phyloP scores from a whole-genome alignment of 2,797 vertebrate genomes.

The Tenualosa thibaudeaui region DNA sequence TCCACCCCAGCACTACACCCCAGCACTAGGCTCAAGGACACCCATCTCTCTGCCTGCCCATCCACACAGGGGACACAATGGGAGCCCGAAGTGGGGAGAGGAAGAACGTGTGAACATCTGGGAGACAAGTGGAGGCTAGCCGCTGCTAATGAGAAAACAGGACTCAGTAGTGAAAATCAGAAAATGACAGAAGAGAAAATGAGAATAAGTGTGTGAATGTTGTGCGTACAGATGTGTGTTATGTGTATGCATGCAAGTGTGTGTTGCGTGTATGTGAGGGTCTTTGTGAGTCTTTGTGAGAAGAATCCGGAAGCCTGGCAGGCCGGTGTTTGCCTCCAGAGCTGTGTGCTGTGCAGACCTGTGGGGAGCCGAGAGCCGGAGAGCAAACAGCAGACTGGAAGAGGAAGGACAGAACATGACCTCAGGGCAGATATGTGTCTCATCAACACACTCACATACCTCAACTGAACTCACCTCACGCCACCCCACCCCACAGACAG shows the following conservation, averaged over 20 bases:
- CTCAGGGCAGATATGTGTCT: neutral
- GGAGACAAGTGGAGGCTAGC: neutral
- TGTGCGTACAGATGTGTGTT: slow-evolving; percentile 8
- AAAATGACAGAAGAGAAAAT: neutral
- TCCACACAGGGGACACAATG: neutral
- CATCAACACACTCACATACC: neutral
- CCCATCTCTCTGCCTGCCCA: neutral
- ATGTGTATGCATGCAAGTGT: slow-evolving; percentile 39
- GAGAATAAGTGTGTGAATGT: neutral
- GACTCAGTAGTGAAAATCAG: neutral
- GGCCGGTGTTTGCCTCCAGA: neutral
- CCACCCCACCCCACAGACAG: neutral
- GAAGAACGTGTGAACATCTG: neutral
- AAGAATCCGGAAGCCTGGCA: neutral
- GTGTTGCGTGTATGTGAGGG: neutral
- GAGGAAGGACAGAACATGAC: neutral
- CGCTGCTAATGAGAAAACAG: neutral
- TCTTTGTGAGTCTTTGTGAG: slow-evolving; percentile 29
- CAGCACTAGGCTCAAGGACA: neutral
- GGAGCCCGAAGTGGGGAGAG: neutral
- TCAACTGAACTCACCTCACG: neutral
- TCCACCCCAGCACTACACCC: neutral
- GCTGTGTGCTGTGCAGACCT: neutral
- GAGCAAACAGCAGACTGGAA: neutral
- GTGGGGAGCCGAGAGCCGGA: neutral